These are phyloP conservation scores for Drosophila ohnishii DNA, from an alignment of 1,140 invertebrate species.

Conservation along the genomic window DNA sequence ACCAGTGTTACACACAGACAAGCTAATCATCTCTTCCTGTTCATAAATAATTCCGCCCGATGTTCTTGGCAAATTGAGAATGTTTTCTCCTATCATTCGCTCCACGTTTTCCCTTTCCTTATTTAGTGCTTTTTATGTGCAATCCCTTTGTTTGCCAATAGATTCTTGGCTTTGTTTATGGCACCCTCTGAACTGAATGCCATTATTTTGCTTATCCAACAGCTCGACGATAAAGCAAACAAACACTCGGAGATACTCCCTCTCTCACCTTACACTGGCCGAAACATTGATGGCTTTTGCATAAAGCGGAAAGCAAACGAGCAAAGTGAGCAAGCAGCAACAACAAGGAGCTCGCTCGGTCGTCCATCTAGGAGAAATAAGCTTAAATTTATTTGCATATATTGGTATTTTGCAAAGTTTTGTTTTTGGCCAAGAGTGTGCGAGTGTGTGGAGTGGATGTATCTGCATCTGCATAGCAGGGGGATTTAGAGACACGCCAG, in stretches of 20 bases:
- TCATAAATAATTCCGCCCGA: conserved; percentile 7
- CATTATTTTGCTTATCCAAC: conserved; percentile 57
- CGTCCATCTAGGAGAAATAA: conserved; percentile 47
- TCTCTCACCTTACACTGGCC: conserved; percentile 25
- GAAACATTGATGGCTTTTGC: conserved; percentile 42
- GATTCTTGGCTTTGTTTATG: conserved; percentile 52
- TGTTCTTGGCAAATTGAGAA: conserved; percentile 7
- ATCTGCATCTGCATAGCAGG: conserved; percentile 22
- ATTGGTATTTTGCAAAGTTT: conserved; percentile 51
- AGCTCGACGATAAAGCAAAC: conserved; percentile 24
- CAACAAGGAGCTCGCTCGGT: background rate
- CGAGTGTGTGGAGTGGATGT: conserved; percentile 6
- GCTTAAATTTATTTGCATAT: conserved; percentile 67
- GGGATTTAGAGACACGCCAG: conserved; percentile 31
- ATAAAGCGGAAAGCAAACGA: conserved; percentile 10
- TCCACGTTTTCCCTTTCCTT: background rate
- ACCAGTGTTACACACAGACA: background rate
- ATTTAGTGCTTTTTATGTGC: conserved; percentile 29
- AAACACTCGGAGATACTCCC: conserved; percentile 22
- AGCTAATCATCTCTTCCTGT: conserved; percentile 12
- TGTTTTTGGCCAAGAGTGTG: conserved; percentile 23
- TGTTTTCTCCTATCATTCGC: background rate
- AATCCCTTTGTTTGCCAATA: conserved; percentile 36
- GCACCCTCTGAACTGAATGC: conserved; percentile 57
- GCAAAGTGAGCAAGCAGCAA: conserved; percentile 16